Evolutionary conservation across 2,797 vertebrate genomes (phyloP).

Genomic region (Anabacerthia variegaticeps): DNA sequence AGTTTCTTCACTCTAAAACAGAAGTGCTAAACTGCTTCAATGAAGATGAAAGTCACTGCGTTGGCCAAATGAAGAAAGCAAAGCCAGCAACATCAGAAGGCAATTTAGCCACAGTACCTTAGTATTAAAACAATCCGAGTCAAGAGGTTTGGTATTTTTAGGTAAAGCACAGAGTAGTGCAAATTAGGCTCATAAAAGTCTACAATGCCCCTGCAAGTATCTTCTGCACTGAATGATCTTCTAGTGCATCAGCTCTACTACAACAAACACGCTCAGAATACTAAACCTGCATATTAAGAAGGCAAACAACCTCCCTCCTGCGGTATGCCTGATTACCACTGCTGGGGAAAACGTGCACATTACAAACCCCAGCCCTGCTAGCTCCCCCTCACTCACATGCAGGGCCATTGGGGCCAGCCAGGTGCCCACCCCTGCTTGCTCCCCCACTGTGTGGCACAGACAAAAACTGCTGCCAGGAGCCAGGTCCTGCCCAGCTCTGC

Average conservation of each 20-base stretch:
- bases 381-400: fast-evolving
- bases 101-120: too few relatives aligned
- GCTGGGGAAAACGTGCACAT: background rate
- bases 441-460: fast-evolving
- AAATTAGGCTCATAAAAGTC: background rate
- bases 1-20: background rate
- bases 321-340: fast-evolving
- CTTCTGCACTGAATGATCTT: background rate
- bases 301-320: background rate
- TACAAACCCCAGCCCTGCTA: too few relatives aligned
- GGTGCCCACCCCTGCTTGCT: fast-evolving
- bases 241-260: too few relatives aligned
- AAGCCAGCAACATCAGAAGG: background rate
- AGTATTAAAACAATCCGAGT: background rate
- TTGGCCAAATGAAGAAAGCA: background rate
- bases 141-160: background rate
- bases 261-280: too few relatives aligned
- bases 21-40: background rate
- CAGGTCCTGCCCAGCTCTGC: fast-evolving
- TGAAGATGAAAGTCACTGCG: background rate
- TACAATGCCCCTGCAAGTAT: background rate
- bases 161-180: background rate
- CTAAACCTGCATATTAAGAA: background rate
- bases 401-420: fast-evolving
- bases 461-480: fast-evolving